Percentiles rank a stretch among this genome's conserved stretches.
phyloP scores from a whole-genome alignment of 2,797 vertebrate genomes.

The Chloroceryle amazona region DNA sequence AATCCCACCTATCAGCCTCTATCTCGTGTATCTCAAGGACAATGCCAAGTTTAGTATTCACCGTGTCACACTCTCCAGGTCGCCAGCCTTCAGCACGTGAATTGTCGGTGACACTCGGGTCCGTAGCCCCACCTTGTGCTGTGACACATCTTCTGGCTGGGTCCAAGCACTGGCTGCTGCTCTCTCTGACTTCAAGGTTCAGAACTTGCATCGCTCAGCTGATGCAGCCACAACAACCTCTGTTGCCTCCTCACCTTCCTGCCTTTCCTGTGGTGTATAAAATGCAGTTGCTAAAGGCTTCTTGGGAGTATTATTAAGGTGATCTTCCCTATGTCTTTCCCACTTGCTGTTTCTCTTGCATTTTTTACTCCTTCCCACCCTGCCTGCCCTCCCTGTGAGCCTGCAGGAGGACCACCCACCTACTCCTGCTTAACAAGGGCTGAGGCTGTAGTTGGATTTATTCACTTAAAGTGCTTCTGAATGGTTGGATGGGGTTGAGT shows the following conservation, averaged over 20 bases:
- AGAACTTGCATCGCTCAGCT: background rate
- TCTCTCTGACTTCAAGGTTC: background rate
- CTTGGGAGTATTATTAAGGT: background rate
- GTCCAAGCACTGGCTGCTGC: background rate
- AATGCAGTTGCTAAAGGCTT: background rate
- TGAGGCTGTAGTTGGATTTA: background rate
- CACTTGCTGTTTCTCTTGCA: background rate
- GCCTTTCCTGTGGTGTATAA: background rate
- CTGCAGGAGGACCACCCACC: background rate
- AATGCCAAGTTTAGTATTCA: background rate
- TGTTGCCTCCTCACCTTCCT: background rate
- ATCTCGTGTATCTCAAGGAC: background rate
- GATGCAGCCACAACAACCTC: background rate
- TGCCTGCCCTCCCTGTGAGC: background rate
- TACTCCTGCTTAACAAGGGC: background rate
- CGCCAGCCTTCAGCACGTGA: background rate
- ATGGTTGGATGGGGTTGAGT: background rate
- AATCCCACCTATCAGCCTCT: background rate
- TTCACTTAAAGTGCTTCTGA: background rate
- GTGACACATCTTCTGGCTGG: accelerated
- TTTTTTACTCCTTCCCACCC: background rate
- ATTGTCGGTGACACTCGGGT: background rate
- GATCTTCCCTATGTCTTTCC: background rate
- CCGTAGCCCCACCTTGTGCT: background rate
- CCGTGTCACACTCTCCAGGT: background rate